These are phyloP conservation scores for Etheostoma cragini DNA, from an alignment of 2,113 vertebrate species.

Conservation along the genomic window DNA sequence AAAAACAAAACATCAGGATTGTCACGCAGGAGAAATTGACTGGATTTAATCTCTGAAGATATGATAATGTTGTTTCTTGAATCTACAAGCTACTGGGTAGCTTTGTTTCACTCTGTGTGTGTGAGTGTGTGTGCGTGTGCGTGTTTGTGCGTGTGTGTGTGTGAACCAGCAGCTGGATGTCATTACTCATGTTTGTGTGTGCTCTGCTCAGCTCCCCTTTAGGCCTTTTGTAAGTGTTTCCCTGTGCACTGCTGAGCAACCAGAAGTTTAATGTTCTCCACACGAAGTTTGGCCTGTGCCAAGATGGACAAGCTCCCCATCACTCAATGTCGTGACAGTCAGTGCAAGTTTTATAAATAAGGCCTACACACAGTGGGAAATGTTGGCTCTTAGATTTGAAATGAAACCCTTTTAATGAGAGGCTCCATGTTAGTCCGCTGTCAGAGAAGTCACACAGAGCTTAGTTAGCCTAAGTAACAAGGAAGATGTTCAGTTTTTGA, in stretches of 20 bases:
- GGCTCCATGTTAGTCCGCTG: conserved; percentile 9
- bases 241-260: conserved; percentile 59
- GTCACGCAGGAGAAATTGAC: background rate
- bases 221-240: conserved; percentile 67
- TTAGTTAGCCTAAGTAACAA: background rate
- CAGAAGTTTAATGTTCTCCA: conserved; percentile 64
- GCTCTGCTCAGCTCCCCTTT: conserved; percentile 60
- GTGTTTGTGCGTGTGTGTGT: conserved; percentile 10
- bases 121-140: conserved; percentile 27
- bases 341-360: background rate
- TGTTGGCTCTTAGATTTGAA: conserved; percentile 13
- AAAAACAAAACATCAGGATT: background rate
- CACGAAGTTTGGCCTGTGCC: conserved; percentile 39
- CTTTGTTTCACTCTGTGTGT: background rate
- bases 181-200: conserved; percentile 69
- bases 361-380: background rate
- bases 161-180: conserved; percentile 70
- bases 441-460: background rate
- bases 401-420: conserved; percentile 1
- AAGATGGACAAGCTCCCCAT: conserved; percentile 54
- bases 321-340: conserved; percentile 34
- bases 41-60: conserved; percentile 17
- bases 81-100: conserved; percentile 27
- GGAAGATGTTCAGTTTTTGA: conserved; percentile 8
- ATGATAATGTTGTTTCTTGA: conserved; percentile 18